Conservation (phyloP, 2,797 vertebrate species). For the Ctenopoma kingsleyae region DNA sequence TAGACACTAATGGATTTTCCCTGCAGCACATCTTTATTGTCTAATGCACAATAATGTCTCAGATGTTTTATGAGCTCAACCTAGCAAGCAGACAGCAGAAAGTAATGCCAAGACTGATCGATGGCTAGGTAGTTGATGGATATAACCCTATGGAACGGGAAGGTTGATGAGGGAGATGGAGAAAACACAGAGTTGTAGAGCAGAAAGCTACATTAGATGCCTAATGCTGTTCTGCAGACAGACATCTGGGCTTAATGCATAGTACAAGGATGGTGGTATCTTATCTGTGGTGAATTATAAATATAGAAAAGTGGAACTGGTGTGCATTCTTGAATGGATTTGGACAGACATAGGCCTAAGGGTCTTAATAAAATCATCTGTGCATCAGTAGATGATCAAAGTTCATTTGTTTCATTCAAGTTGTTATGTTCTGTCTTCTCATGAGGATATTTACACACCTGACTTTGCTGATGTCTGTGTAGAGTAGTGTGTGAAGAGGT, state of each 20-base stretch:
- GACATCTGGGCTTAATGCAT: conserved; percentile 49
- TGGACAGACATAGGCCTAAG: conserved; percentile 24
- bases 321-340: conserved; percentile 19
- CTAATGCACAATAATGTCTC: conserved; percentile 77
- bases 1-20: conserved; percentile 75
- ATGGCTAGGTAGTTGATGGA: conserved; percentile 71
- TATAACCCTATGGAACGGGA: conserved; percentile 69
- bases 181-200: conserved; percentile 32
- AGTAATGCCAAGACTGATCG: conserved; percentile 71
- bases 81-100: conserved; percentile 70
- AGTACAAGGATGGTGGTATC: conserved; percentile 25
- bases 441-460: background rate
- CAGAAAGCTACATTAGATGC: conserved; percentile 58
- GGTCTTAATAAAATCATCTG: conserved; percentile 18
- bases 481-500: background rate
- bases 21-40: conserved; percentile 75
- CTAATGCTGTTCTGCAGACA: conserved; percentile 44
- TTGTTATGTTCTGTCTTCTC: background rate
- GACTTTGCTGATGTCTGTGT: too few species aligned
- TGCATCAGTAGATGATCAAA: conserved; percentile 21
- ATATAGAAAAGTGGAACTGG: conserved; percentile 18
- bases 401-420: background rate
- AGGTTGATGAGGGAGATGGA: conserved; percentile 58
- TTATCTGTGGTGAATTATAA: conserved; percentile 46
- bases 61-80: conserved; percentile 76